These are phyloP conservation scores for Drosophila robusta DNA, from an alignment of 2,888 invertebrate species.

Conservation along the genomic window DNA sequence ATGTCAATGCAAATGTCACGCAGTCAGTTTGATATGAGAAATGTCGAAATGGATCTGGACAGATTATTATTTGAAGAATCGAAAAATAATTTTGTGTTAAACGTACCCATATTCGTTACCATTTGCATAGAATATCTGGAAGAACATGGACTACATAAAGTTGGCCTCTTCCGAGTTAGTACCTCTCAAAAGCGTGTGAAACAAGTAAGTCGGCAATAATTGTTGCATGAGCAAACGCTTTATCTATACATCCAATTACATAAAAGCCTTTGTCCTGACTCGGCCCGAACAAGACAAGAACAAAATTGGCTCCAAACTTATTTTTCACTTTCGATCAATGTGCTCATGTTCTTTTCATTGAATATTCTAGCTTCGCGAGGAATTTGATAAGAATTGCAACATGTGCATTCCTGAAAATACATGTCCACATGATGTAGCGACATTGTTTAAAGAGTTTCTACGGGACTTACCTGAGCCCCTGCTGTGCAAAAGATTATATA, in stretches of 20 bases:
- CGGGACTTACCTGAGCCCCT: slow-evolving; percentile 96
- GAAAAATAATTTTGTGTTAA: slow-evolving; percentile 69
- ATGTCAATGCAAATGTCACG: slow-evolving; percentile 85
- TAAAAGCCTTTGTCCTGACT: too few relatives aligned
- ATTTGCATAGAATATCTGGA: slow-evolving; percentile 94
- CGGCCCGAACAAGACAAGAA: too few relatives aligned
- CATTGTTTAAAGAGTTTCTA: slow-evolving; percentile 96
- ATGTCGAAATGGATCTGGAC: slow-evolving; percentile 45
- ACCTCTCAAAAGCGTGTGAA: slow-evolving; percentile 96
- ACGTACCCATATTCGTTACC: slow-evolving; percentile 91
- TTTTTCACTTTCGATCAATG: too few relatives aligned
- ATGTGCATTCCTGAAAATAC: slow-evolving; percentile 89
- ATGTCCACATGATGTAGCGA: slow-evolving; percentile 97
- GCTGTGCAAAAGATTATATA: slow-evolving; percentile 94
- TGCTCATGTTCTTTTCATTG: neutral
- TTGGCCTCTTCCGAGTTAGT: slow-evolving; percentile 96
- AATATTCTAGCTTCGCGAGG: slow-evolving; percentile 91
- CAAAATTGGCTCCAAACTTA: too few relatives aligned
- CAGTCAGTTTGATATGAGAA: slow-evolving; percentile 86
- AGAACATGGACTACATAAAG: slow-evolving; percentile 91
- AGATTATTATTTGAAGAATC: slow-evolving; percentile 70
- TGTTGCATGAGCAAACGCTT: too few relatives aligned
- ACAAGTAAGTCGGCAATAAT: slow-evolving; percentile 87
- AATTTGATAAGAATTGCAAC: slow-evolving; percentile 93
- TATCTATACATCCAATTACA: too few relatives aligned